Evolutionary conservation across 2,888 invertebrate genomes (phyloP), one percentile per base, ranked within the genome.

Genomic region (Cataglyphis altisquamis): DNA sequence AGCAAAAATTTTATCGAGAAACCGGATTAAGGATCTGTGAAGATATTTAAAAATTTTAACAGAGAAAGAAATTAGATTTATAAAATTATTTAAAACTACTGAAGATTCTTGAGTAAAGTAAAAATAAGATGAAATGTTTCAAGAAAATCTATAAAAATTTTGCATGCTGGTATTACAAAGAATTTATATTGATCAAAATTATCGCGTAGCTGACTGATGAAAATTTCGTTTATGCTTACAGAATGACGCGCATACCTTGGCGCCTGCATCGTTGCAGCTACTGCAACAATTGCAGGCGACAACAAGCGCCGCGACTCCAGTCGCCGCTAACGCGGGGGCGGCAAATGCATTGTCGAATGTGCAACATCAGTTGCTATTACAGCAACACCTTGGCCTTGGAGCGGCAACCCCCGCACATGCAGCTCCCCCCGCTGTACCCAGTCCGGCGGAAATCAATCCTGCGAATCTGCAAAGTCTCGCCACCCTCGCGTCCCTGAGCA

Each of bases 401-500:
- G 94, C 95, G 94, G 89, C 96, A 95, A 95, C 96, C 93, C 94
- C 95, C 94, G 93, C 96, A 95, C 90, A 96, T 95, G 88, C 95
- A 41, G 90, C 93, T 39, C 94, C 94, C 18, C 92, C 92, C 15
- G 86, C 92, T 0, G 92, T 92, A 5, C 91, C 92, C 5, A 92
- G 90, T 77, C 92, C 95, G 64, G 94, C 95, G 25, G 96, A 96
- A 83, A 95, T 96, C 87, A 96, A 95, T 88, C 95, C 96, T 18
- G 95, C 96, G 39, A 96, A 96, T 92, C 94, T 96, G 70, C 96
- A 96, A 90, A 95, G 96, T 84, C 96, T 97, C 82, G 97, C 97
- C 74, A 96, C 97, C 52, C 96, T 97, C 78, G 94, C 93, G 89
- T 93, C 94, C 88, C 91, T 94, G 89, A 93, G 95, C 91, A 93